Percentiles rank a stretch among this genome's conserved stretches.
phyloP scores from a whole-genome alignment of 2,113 vertebrate species.

The Agapornis roseicollis region DNA sequence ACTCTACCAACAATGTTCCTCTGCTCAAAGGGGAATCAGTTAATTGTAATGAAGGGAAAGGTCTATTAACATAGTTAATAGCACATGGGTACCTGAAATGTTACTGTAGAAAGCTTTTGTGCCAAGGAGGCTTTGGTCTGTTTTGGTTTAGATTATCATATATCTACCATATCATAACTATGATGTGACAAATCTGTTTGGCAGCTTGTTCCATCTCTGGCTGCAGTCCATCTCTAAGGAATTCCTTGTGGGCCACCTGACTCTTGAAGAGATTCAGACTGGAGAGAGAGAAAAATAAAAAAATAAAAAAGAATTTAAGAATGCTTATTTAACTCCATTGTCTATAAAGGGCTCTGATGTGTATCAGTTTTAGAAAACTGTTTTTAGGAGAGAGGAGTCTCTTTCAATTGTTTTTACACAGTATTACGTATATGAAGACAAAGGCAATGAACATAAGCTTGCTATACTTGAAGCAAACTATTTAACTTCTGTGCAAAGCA shows the following conservation, averaged over 20 bases:
- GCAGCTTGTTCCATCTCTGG: not conserved
- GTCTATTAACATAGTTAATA: not conserved
- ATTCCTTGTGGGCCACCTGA: not conserved
- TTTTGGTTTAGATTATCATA: not conserved
- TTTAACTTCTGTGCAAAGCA: not conserved
- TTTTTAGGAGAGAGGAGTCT: not conserved
- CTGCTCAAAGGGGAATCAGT: not conserved
- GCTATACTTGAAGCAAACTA: not conserved
- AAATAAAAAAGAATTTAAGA: not conserved
- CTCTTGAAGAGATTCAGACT: not conserved
- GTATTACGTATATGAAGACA: not conserved
- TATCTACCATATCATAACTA: not conserved
- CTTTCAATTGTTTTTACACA: not conserved
- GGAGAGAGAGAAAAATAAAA: not conserved
- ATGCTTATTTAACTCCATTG: not conserved
- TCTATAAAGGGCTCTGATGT: not conserved
- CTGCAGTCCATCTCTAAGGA: not conserved
- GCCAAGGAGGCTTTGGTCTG: not conserved
- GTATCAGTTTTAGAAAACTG: not conserved
- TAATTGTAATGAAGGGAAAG: not conserved
- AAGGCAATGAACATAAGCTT: not conserved
- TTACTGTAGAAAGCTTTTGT: not conserved
- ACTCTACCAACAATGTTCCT: not conserved
- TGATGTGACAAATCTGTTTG: rapidly evolving
- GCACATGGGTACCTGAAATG: not conserved